These are phyloP conservation scores for Pithys albifrons DNA, from an alignment of 2,113 vertebrate species.

Conservation along the genomic window DNA sequence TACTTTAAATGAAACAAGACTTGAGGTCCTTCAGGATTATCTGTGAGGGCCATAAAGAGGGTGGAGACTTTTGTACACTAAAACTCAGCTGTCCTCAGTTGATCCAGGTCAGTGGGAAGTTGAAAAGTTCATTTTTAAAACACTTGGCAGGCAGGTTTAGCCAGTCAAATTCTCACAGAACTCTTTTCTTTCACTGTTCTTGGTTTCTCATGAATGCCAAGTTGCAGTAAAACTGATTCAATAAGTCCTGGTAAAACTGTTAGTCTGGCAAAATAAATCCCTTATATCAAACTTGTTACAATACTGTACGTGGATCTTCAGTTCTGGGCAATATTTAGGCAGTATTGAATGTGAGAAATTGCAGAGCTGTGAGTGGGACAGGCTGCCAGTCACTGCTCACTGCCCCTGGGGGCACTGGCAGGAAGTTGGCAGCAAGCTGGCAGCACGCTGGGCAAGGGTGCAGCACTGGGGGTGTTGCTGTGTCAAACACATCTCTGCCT, in stretches of 20 bases:
- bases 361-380: not conserved
- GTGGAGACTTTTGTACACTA: not conserved
- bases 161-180: not conserved
- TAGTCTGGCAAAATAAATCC: not conserved
- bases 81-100: not conserved
- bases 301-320: not conserved
- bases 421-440: not conserved
- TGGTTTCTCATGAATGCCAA: not conserved
- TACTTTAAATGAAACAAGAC: not conserved
- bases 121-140: not conserved
- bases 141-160: not conserved
- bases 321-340: not conserved
- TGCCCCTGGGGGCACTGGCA: too few species aligned
- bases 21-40: not conserved
- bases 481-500: not conserved
- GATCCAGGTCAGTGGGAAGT: not conserved
- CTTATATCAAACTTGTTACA: not conserved
- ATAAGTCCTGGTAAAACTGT: not conserved
- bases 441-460: not conserved
- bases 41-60: not conserved
- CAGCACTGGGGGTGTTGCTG: accelerated
- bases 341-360: not conserved
- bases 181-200: not conserved
- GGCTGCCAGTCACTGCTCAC: not conserved
- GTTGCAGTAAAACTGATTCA: not conserved